Conservation (phyloP, 2,113 vertebrate species). For the Zosterops hypoxanthus region DNA sequence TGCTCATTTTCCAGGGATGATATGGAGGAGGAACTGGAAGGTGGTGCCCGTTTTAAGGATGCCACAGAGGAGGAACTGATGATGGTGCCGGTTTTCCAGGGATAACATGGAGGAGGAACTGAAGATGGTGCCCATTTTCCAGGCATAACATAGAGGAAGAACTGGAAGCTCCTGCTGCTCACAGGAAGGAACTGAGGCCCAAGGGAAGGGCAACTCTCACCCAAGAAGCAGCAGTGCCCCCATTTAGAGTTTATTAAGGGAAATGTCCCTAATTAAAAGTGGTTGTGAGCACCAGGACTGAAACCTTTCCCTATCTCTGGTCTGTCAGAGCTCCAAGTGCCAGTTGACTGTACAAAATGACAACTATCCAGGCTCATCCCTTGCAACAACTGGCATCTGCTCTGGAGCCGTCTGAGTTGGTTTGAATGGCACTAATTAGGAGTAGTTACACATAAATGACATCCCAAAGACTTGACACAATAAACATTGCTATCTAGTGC, state of each 20-base stretch:
- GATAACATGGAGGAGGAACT: neutral
- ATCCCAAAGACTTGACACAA: slow-evolving; percentile 68
- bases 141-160: neutral
- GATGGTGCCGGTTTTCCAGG: too few species aligned
- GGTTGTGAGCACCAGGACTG: neutral
- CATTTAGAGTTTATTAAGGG: neutral
- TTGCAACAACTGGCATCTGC: slow-evolving; percentile 66
- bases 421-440: slow-evolving; percentile 72
- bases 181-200: neutral
- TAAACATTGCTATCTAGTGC: slow-evolving; percentile 63
- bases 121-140: neutral
- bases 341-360: slow-evolving; percentile 50
- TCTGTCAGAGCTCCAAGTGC: neutral
- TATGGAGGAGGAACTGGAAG: neutral
- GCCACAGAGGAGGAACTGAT: too few species aligned
- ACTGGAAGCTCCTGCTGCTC: neutral
- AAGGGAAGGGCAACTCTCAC: neutral
- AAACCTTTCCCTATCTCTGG: neutral
- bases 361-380: slow-evolving; percentile 49
- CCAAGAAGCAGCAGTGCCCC: neutral
- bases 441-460: slow-evolving; percentile 69
- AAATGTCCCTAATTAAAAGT: neutral
- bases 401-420: slow-evolving; percentile 55
- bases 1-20: neutral
- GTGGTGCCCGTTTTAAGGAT: too few species aligned